Evolutionary conservation across 2,113 vertebrate genomes (phyloP).

Genomic region (Plestiodon gilberti): DNA sequence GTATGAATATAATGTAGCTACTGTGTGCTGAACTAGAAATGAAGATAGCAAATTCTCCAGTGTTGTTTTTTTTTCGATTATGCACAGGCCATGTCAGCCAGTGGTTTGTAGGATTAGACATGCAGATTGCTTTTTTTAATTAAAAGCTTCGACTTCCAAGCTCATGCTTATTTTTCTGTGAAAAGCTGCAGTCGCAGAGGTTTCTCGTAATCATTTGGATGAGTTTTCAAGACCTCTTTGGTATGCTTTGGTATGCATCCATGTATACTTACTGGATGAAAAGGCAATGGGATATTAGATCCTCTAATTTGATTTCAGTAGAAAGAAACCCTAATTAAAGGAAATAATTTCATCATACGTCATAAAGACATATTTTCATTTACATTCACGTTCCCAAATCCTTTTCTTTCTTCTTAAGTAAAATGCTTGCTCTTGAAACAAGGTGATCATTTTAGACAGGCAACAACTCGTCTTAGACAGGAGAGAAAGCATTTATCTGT

Average conservation of each 20-base stretch:
- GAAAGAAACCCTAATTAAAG: constrained; percentile 13
- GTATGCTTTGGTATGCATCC: constrained; percentile 20
- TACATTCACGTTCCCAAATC: constrained; percentile 7
- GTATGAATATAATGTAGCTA: background rate
- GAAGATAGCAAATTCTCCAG: constrained; percentile 37
- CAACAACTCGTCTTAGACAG: too few relatives aligned
- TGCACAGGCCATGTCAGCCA: constrained; percentile 6
- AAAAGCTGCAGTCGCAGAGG: constrained; percentile 32
- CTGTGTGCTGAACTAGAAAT: constrained; percentile 31
- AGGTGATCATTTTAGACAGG: background rate
- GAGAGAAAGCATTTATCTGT: background rate
- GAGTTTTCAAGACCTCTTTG: constrained; percentile 27
- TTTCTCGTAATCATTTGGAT: constrained; percentile 50
- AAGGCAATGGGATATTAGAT: constrained; percentile 39
- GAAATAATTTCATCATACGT: background rate
- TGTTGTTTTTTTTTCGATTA: constrained; percentile 36
- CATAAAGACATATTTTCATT: background rate
- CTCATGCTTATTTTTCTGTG: constrained; percentile 36
- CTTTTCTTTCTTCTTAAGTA: background rate
- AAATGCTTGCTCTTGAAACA: constrained; percentile 5
- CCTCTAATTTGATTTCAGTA: constrained; percentile 37
- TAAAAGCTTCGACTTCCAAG: constrained; percentile 52
- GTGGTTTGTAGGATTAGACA: constrained; percentile 57
- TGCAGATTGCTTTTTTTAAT: constrained; percentile 63
- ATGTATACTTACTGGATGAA: constrained; percentile 18